These are phyloP conservation scores for Drosophila meridionalis DNA, from an alignment of 2,888 invertebrate genomes.

Conservation along the genomic window DNA sequence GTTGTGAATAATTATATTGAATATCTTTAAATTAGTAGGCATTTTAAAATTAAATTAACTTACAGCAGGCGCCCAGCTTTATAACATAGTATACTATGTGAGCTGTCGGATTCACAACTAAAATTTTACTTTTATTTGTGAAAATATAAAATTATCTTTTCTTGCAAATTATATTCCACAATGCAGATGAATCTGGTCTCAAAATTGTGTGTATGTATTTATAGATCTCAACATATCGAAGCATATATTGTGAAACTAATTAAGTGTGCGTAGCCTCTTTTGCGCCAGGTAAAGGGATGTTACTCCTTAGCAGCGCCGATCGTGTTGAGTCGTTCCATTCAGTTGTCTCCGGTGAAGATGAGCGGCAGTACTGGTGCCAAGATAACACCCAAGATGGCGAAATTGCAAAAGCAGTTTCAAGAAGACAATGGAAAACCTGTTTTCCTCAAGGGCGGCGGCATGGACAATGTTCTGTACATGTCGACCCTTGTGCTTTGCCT, in stretches of 20 bases:
- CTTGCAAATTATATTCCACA: conserved; percentile 24
- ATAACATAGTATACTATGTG: background rate
- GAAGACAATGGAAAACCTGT: conserved; percentile 85
- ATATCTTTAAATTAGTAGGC: background rate
- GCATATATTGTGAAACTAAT: background rate
- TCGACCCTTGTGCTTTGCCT: conserved; percentile 82
- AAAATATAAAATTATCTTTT: conserved; percentile 1
- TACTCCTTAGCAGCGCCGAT: conserved; percentile 13
- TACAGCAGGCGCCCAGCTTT: background rate
- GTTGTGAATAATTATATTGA: background rate
- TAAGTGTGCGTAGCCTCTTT: conserved; percentile 42
- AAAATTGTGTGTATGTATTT: conserved; percentile 57
- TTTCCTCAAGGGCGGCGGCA: conserved; percentile 85
- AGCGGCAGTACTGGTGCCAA: conserved; percentile 36
- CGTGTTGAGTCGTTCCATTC: conserved; percentile 25
- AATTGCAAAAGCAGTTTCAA: conserved; percentile 81
- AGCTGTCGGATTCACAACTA: background rate
- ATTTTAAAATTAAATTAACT: background rate
- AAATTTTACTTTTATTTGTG: conserved; percentile 10
- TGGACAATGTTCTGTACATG: conserved; percentile 85
- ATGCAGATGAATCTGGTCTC: conserved; percentile 56
- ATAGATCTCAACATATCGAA: background rate
- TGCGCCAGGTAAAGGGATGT: conserved; percentile 20
- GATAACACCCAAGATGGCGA: conserved; percentile 55
- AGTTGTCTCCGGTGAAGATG: conserved; percentile 20